A percentile compares a stretch with the other conserved stretches of the same genome.
phyloP scores from a whole-genome alignment of 2,113 vertebrate species.

The Rhea americana region DNA sequence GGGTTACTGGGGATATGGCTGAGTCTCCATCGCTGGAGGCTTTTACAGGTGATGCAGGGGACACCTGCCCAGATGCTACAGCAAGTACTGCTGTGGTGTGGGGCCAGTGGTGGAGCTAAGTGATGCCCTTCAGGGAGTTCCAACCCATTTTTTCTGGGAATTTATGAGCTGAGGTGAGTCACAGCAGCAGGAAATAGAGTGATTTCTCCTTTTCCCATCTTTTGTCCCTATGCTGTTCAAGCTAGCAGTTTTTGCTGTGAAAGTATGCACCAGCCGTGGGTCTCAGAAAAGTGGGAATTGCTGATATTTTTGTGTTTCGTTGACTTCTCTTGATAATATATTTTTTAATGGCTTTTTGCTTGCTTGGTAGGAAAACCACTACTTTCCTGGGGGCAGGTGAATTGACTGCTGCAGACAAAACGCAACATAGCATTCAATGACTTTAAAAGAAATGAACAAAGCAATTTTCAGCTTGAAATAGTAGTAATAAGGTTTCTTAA shows the following conservation, averaged over 20 bases:
- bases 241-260: neutral
- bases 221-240: neutral
- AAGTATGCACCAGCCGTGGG: neutral
- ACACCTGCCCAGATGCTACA: neutral
- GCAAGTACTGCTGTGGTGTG: neutral
- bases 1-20: neutral
- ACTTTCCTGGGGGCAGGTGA: neutral
- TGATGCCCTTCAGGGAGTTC: neutral
- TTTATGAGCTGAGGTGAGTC: neutral
- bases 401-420: neutral
- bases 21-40: neutral
- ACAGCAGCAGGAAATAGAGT: neutral
- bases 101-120: accelerated
- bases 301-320: neutral
- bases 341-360: neutral
- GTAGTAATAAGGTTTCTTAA: neutral
- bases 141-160: neutral
- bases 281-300: neutral
- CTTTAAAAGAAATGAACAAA: neutral
- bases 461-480: neutral
- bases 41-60: neutral
- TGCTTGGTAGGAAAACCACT: neutral
- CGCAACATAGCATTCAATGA: neutral
- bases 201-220: neutral
- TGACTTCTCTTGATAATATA: neutral